Evolutionary conservation across 2,797 vertebrate species (phyloP), one percentile per base, ranked within the genome.

Genomic region (Rhinella marina): DNA sequence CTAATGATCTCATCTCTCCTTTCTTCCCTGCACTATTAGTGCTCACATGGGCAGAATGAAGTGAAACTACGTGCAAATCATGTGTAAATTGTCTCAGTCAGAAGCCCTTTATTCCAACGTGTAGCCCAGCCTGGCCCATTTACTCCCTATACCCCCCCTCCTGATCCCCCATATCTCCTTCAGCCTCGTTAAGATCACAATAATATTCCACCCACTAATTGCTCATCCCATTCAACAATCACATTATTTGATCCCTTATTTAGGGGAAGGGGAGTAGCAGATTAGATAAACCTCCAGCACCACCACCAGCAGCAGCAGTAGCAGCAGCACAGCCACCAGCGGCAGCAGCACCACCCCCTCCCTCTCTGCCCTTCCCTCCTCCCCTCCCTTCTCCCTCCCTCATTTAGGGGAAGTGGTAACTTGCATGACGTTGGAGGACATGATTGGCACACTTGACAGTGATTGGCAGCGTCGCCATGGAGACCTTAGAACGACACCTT

Each of bases 371-470:
- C 91, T 96, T 96, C 95, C 29, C 41, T 56, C 68, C 78, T 94
- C 92, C 94, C 66, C 41, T 54, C 25, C 48, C 83, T 21, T 7
- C 72, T 56, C 90, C 91, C 95, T 91, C 93, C 90, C 91, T 96
- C 96, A 94, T 66, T 94, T 92, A 92, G 95, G 96, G 95, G 94
- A 96, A 97, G 97, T 97, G 97, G 97, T 98, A 97, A 97, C 96
- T 97, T 96, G 96, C 96, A 95, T 94, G 98, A 99, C 98, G 98
- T 99, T 97, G 97, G 97, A 96, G 95, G 95, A 97, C 95, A 97
- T 98, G 98, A 99, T 99, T 99, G 98, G 98, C 98, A 99, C 97
- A 95, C 95, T 97, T 99, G 98, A 99, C 98, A 99, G 98, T 99
- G 98, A 99, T 99, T 98, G 98, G 97, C 98, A 99, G 98, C 92